These are phyloP conservation scores for Thalpophila matura DNA, from an alignment of 2,888 invertebrate species.

Conservation along the genomic window DNA sequence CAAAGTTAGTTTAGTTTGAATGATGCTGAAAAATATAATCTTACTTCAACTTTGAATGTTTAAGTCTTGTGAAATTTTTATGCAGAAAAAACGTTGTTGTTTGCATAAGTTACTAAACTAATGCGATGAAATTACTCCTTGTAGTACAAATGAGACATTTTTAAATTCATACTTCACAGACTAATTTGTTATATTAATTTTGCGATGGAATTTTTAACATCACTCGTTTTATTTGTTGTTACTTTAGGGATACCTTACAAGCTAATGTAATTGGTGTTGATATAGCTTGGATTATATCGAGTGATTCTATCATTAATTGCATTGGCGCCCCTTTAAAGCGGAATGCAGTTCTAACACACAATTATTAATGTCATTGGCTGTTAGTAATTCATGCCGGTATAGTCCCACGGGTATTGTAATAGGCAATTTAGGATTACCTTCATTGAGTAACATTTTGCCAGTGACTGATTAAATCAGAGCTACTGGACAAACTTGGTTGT, in stretches of 20 bases:
- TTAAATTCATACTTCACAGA: too few species aligned
- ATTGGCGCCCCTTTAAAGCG: conserved; percentile 15
- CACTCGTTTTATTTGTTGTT: background rate
- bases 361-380: conserved; percentile 39
- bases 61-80: background rate
- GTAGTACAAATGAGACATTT: background rate
- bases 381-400: conserved; percentile 19
- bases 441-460: background rate
- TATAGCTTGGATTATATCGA: conserved; percentile 19
- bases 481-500: background rate
- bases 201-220: background rate
- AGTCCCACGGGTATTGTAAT: conserved; percentile 4
- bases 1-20: background rate
- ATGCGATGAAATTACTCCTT: background rate
- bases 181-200: background rate
- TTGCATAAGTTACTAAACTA: background rate
- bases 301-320: conserved; percentile 22
- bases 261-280: conserved; percentile 8
- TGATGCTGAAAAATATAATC: background rate
- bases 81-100: background rate
- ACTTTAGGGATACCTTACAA: conserved; percentile 14
- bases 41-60: too few species aligned
- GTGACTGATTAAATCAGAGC: background rate
- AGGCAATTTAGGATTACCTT: conserved; percentile 16
- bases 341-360: conserved; percentile 35